phyloP scores from a whole-genome alignment of 1,140 invertebrate species.

The Centruroides vittatus region DNA sequence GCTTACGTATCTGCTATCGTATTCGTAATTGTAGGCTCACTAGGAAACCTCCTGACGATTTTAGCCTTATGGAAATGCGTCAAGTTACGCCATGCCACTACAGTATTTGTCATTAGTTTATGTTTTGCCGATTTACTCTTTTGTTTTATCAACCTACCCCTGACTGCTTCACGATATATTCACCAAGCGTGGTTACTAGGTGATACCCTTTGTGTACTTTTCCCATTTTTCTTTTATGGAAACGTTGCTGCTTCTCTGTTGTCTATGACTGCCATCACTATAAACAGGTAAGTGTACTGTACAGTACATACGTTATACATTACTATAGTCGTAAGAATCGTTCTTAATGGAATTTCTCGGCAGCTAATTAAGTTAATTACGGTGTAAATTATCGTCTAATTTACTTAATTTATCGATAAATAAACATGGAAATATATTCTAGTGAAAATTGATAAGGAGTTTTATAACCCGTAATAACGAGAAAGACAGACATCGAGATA shows the following conservation, averaged over 20 bases:
- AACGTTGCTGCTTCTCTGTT: slow-evolving; percentile 76
- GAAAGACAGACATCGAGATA: too few species aligned
- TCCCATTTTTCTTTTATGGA: slow-evolving; percentile 76
- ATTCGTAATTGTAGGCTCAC: slow-evolving; percentile 14
- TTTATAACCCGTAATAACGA: not conserved
- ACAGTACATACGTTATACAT: not conserved
- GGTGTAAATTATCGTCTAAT: not conserved
- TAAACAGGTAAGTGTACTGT: slow-evolving; percentile 66
- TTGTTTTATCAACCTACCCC: slow-evolving; percentile 62
- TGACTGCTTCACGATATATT: slow-evolving; percentile 65
- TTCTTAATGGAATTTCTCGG: not conserved
- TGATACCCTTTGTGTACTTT: slow-evolving; percentile 57
- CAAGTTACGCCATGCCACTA: slow-evolving; percentile 54
- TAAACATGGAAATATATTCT: not conserved
- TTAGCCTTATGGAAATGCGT: slow-evolving; percentile 19
- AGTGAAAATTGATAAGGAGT: not conserved
- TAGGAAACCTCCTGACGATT: slow-evolving; percentile 17
- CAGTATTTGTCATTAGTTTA: slow-evolving; percentile 69
- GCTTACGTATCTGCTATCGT: slow-evolving; percentile 12
- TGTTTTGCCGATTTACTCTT: slow-evolving; percentile 73
- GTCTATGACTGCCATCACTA: slow-evolving; percentile 76
- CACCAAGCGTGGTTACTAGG: slow-evolving; percentile 66
- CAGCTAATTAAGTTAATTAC: not conserved
- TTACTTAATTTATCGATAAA: not conserved
- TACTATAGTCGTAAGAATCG: not conserved